A percentile compares a stretch with the other conserved stretches of the same genome.
Conservation (phyloP, 2,113 vertebrate genomes). For the human (Homo sapiens) region GRCh38 chr4:41687001-41687500, state of each 20-base stretch:
- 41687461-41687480: background rate
- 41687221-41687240: background rate
- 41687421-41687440: background rate
- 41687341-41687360: background rate
- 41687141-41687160: background rate
- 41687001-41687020: background rate
- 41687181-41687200: background rate
- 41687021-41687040: background rate
- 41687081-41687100: background rate
- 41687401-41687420: background rate
- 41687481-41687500: background rate
- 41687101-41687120: background rate
- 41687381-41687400: background rate
- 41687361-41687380: background rate
- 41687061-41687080: background rate
- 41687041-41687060: background rate
- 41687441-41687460: background rate
- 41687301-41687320: background rate
- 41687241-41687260: background rate
- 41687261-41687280: background rate
- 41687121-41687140: background rate
- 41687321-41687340: background rate
- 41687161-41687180: background rate
- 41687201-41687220: background rate
- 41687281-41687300: accelerated